Evolutionary conservation across 2,797 vertebrate genomes (phyloP).

Genomic region (Xerus rutilus): DNA sequence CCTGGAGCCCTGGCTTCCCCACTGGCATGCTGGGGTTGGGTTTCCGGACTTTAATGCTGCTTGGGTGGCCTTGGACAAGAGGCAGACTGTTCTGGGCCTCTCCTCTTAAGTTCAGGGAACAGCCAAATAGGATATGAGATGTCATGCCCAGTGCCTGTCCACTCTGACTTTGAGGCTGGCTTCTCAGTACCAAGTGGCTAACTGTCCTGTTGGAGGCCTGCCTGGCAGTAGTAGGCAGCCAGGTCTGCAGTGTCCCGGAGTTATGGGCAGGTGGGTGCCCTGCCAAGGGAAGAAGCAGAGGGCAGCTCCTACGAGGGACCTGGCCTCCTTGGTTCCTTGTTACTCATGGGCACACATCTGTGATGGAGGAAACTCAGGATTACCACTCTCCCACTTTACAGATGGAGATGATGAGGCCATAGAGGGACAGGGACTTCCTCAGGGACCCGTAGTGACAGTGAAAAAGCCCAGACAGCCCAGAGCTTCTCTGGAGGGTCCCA

Average conservation of each 20-base stretch:
- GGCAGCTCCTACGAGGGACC: background rate
- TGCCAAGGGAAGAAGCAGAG: background rate
- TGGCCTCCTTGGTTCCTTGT: too few relatives aligned
- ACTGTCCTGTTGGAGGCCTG: background rate
- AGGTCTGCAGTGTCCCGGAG: too few relatives aligned
- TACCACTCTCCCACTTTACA: too few relatives aligned
- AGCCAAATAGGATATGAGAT: background rate
- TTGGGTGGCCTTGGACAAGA: background rate
- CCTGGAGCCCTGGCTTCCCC: too few relatives aligned
- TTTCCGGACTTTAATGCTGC: background rate
- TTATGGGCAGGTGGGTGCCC: background rate
- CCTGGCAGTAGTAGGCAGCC: background rate
- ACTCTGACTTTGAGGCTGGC: background rate
- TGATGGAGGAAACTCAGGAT: too few relatives aligned
- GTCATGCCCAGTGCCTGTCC: background rate
- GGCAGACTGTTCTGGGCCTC: background rate
- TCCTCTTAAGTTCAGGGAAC: background rate
- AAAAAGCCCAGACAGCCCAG: too few relatives aligned
- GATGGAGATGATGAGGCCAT: too few relatives aligned
- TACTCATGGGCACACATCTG: background rate
- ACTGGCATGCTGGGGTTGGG: too few relatives aligned
- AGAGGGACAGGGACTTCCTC: too few relatives aligned
- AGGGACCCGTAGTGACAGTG: too few relatives aligned
- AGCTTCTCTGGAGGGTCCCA: too few relatives aligned
- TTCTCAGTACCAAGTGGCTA: too few relatives aligned